Conservation (phyloP, 2,888 invertebrate genomes). For the Caenorhabditis macrosperma region DNA sequence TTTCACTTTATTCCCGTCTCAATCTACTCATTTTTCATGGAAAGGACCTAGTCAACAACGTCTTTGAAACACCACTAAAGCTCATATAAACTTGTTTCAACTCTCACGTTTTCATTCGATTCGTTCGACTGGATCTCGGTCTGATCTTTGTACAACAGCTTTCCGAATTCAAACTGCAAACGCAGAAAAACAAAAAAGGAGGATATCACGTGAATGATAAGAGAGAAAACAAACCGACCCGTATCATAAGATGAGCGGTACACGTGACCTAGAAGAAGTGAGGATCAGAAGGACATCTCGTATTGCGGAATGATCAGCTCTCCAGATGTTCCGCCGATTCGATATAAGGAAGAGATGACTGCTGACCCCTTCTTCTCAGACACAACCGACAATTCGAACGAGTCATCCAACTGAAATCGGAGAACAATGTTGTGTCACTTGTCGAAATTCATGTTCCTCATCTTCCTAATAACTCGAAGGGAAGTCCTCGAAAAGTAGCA, state of each 20-base stretch:
- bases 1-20: slow-evolving; percentile 1
- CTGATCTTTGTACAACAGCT: slow-evolving; percentile 27
- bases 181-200: too few relatives aligned
- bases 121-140: slow-evolving; percentile 18
- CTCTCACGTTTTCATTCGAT: slow-evolving; percentile 44
- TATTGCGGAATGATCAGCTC: slow-evolving; percentile 59
- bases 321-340: slow-evolving; percentile 35
- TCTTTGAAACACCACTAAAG: slow-evolving; percentile 6
- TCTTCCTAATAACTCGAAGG: slow-evolving; percentile 36
- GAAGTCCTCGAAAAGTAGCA: slow-evolving; percentile 44
- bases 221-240: background rate
- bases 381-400: slow-evolving; percentile 48
- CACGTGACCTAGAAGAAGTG: slow-evolving; percentile 63
- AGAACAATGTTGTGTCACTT: background rate
- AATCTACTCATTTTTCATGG: slow-evolving; percentile 11
- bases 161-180: slow-evolving; percentile 45
- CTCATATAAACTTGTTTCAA: slow-evolving; percentile 35
- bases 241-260: slow-evolving; percentile 49
- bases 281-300: slow-evolving; percentile 60
- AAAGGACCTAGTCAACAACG: background rate
- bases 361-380: slow-evolving; percentile 4
- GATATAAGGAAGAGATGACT: slow-evolving; percentile 60
- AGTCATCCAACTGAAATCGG: slow-evolving; percentile 46
- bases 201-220: background rate
- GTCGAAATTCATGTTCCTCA: slow-evolving; percentile 32